Evolutionary conservation across 2,113 vertebrate genomes (phyloP), one percentile per base, ranked within the genome.

Genomic region (Engystomops pustulosus): DNA sequence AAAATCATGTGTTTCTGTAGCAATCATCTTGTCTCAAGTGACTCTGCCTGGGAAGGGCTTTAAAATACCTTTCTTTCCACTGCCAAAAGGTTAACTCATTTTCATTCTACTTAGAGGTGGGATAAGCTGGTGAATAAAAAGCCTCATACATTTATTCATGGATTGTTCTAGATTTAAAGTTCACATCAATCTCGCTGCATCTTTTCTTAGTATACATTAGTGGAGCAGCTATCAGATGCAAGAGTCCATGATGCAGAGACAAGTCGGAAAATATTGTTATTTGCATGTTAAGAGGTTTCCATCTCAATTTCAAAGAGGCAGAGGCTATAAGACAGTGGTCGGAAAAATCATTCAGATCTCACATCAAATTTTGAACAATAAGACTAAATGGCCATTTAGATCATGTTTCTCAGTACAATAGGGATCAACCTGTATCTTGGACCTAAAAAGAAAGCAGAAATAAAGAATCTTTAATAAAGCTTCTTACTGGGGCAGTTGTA

Each of bases 31-130:
- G 81, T 76, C 81, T 83, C 25, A 67, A 76, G 32, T 67, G 71
- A 83, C 71, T 83, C 70, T 83, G 81, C 71, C 58, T 83, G 71
- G 81, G 81, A 83, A 38, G 55, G 71, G 53, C 81, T 76, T 62
- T 67, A 76, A 49, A 75, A 65, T 74, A 55, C 81, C 55, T 83
- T 76, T 45, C 58, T 76, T 30, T 67, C 36, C 34, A 55, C 20
- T 47, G 71, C 71, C 71, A 76, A 47, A 67, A 83, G 81, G 81
- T 83, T 83, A 83, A 83, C 55, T 51, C 38, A 76, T 83, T 83
- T 76, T 65, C 58, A 67, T 76, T 83, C 70, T 83, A 20, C 71
- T 53, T n/a, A 83, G 58, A 20, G 41, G 36, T n/a, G 17, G 41
- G 38, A 47, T 44, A 67, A 36, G 44, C 55, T 9, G 68, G 45